Conservation (phyloP, 2,797 vertebrate genomes). For the Zenarchopterus dispar region DNA sequence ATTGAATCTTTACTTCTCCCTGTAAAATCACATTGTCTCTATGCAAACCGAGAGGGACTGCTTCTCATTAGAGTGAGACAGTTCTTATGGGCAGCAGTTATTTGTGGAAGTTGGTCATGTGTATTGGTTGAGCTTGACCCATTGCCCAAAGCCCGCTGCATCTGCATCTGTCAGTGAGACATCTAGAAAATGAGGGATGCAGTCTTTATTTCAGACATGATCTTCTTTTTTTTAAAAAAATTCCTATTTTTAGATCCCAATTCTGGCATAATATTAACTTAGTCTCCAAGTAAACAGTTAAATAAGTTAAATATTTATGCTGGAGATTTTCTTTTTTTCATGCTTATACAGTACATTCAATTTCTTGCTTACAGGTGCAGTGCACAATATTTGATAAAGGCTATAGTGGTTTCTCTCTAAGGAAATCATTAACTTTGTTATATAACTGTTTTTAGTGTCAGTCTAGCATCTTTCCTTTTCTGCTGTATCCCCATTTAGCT, state of each 20-base stretch:
- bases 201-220: constrained; percentile 27
- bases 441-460: constrained; percentile 58
- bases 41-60: constrained; percentile 16
- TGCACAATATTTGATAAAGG: constrained; percentile 44
- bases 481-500: constrained; percentile 51
- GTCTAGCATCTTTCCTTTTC: constrained; percentile 47
- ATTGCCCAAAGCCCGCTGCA: constrained; percentile 58
- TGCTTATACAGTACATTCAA: background rate
- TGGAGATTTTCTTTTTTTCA: constrained; percentile 8
- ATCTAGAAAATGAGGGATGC: constrained; percentile 23
- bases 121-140: constrained; percentile 64
- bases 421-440: constrained; percentile 77
- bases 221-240: constrained; percentile 4
- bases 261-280: constrained; percentile 10
- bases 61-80: constrained; percentile 12
- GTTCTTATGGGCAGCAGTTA: constrained; percentile 42
- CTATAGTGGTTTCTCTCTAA: constrained; percentile 27
- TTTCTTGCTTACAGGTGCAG: constrained; percentile 6
- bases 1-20: background rate
- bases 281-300: background rate
- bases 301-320: background rate
- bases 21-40: constrained; percentile 10
- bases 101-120: constrained; percentile 51
- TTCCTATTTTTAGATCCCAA: too few species aligned
- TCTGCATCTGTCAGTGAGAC: constrained; percentile 56